Base-by-base conservation (phyloP, 2,797 vertebrate genomes). In the Melopsittacus undulatus region DNA sequence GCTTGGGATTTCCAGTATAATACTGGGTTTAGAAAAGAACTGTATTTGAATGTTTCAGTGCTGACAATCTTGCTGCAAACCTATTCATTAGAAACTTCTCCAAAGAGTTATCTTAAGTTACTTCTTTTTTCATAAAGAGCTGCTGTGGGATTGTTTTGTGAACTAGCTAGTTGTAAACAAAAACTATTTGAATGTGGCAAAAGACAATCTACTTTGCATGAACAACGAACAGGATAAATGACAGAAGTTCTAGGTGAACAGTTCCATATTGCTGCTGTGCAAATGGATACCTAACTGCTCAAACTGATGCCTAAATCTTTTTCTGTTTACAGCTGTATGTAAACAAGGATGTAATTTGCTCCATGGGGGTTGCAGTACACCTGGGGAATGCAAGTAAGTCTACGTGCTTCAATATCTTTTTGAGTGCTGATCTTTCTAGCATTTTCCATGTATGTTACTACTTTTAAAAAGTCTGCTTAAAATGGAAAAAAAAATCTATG, bases 321-420 rank as follows among this genome's bases (percentile, higher is more conserved):
- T 90, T 95, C 67, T 94, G 2, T 96, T 90, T 79, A 30, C 97
- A 99, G 99, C 99, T 34, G 98, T 99, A 96, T 99, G 99, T 96
- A 99, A 98, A 93, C 99, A 98, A 93, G 99, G 99, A 80, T 99
- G 99, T 96, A 99, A 98, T 95, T 96, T 98, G 70, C 95, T 98
- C 76, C 98, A 99, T 13, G 99, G 99, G 61, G 97, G 91, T 17
- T 99, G 99, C 90, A 88, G 70, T 2, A 79, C 89, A 68, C 99
- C 99, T 3, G 99, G 99, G 77, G 98, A 99, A 63, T 99, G 99
- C 99, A 98, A 96, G 99, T 99, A 98, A 99, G 99, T 98, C 66
- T 66, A 32, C 45, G 46, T 90, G 63, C 74, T 91, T 88, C 17
- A 77, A 5, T 94, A 36, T 56, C 4, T 34, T 45, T 36, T 64